Percentiles rank a stretch among this genome's conserved stretches.
These are phyloP conservation scores for Triplophysa siluroides DNA, from an alignment of 2,113 vertebrate genomes.

Conservation along the genomic window DNA sequence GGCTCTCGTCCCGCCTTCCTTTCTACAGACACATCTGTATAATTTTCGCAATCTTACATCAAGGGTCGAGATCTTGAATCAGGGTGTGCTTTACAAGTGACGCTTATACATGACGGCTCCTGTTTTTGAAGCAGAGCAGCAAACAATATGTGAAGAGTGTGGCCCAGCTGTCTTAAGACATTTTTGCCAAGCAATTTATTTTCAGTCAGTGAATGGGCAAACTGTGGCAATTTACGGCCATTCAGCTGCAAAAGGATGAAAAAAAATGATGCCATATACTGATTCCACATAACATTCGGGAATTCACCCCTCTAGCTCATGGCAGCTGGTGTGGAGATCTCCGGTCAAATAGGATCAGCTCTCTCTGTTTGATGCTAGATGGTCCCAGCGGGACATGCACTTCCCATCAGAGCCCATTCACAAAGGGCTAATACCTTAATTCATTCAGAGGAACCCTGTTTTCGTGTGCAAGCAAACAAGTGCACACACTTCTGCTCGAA, in stretches of 20 bases:
- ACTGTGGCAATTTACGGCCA: constrained; percentile 36
- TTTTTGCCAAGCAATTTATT: constrained; percentile 33
- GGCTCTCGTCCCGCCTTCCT: no score
- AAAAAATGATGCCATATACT: constrained; percentile 11
- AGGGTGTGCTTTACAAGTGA: constrained; percentile 13
- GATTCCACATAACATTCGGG: constrained; percentile 17
- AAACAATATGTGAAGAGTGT: constrained; percentile 20
- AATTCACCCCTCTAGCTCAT: not conserved
- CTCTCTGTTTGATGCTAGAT: constrained; percentile 6
- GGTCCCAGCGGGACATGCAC: constrained; percentile 13
- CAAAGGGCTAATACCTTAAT: not conserved
- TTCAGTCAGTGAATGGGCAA: constrained; percentile 13
- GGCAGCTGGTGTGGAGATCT: constrained; percentile 26
- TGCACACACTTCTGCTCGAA: not conserved
- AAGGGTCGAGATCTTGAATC: constrained; percentile 4
- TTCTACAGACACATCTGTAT: not conserved
- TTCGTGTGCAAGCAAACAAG: not conserved
- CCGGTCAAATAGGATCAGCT: constrained; percentile 15
- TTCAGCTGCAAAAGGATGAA: constrained; percentile 20
- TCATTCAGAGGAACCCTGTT: not conserved
- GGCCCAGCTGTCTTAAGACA: constrained; percentile 30
- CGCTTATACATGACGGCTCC: not conserved
- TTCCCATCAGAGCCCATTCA: constrained; percentile 35
- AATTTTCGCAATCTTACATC: not conserved
- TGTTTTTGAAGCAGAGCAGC: not conserved